A percentile compares a stretch with the other conserved stretches of the same genome.
Conservation (phyloP, 2,888 invertebrate species). For the Coelinius sp. region DNA sequence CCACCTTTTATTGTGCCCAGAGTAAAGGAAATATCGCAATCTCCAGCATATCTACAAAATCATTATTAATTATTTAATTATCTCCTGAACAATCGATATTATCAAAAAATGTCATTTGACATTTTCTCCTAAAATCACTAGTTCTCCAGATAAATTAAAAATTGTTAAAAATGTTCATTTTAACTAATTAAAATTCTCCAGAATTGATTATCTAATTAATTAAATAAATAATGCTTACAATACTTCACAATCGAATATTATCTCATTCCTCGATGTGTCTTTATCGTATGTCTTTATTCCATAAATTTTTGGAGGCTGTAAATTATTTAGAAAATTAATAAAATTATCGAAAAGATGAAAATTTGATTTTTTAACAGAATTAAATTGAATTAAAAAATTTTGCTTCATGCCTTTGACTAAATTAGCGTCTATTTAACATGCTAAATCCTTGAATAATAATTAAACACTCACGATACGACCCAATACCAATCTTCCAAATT, state of each 20-base stretch:
- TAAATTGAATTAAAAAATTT: no score
- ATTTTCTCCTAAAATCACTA: no score
- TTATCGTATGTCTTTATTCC: conserved; percentile 98
- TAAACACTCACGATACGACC: conserved; percentile 88
- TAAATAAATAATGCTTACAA: conserved; percentile 77
- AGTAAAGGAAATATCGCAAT: conserved; percentile 94
- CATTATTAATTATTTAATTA: conserved; percentile 7
- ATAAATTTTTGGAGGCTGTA: conserved; percentile 91
- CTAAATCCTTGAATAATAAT: conserved; percentile 20
- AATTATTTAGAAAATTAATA: background rate
- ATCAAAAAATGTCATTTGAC: background rate
- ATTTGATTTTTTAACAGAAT: no score
- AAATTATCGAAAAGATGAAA: conserved; percentile 44
- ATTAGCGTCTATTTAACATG: background rate
- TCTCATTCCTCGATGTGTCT: conserved; percentile 92
- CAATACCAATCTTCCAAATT: conserved; percentile 94
- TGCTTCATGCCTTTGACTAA: no score
- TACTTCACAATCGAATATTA: conserved; percentile 96
- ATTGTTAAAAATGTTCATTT: no score
- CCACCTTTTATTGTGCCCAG: conserved; percentile 88
- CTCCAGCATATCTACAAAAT: conserved; percentile 89
- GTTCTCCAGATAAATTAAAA: no score
- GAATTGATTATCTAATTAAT: background rate
- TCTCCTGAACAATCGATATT: background rate
- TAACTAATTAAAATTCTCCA: no score